Percentiles rank a stretch among this genome's conserved stretches.
phyloP scores from a whole-genome alignment of 1,140 invertebrate species.

The Acromyrmex echinatior region DNA sequence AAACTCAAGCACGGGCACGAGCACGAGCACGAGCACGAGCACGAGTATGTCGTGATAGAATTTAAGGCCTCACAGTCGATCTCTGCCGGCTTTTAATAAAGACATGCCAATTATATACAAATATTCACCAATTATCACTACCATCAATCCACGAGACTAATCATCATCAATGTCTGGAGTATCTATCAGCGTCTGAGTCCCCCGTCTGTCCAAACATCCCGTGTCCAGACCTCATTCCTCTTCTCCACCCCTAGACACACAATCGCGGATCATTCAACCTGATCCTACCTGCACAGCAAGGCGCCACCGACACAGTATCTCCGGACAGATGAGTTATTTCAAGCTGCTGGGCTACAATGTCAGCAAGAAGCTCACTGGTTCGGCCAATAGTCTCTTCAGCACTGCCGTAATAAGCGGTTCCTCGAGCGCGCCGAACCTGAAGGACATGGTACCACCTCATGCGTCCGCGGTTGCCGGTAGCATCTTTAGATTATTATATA shows the following conservation, averaged over 20 bases:
- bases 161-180: constrained; percentile 60
- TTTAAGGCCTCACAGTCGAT: constrained; percentile 30
- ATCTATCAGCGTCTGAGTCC: constrained; percentile 65
- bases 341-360: constrained; percentile 92
- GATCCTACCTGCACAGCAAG: constrained; percentile 89
- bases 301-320: constrained; percentile 97
- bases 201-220: constrained; percentile 54
- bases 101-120: neutral
- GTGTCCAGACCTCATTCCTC: constrained; percentile 83
- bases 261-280: constrained; percentile 87
- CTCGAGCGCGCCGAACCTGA: constrained; percentile 95
- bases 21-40: constrained; percentile 47
- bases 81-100: constrained; percentile 30
- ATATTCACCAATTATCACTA: constrained; percentile 22
- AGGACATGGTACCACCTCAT: constrained; percentile 93
- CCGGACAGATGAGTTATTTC: constrained; percentile 96
- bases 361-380: constrained; percentile 90
- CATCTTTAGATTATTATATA: neutral
- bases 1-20: constrained; percentile 38
- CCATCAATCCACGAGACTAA: constrained; percentile 36
- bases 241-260: constrained; percentile 86
- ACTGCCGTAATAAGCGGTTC: constrained; percentile 98
- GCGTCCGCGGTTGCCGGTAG: constrained; percentile 91
- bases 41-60: constrained; percentile 14
- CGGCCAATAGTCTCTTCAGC: constrained; percentile 94